A percentile compares a stretch with the other conserved stretches of the same genome.
Conservation (phyloP, 2,888 invertebrate species). For the Malacosoma neustria region DNA sequence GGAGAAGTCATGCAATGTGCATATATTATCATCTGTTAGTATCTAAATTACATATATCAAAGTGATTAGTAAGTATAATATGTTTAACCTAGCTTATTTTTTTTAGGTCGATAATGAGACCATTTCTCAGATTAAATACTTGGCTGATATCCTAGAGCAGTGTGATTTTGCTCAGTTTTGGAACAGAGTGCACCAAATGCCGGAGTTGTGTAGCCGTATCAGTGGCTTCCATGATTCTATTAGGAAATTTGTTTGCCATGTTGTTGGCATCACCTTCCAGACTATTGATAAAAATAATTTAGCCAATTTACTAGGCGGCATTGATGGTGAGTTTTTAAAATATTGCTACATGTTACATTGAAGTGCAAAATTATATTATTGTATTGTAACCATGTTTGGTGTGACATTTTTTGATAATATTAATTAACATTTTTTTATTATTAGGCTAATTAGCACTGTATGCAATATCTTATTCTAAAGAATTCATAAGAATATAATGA, state of each 20-base stretch:
- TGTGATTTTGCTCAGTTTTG: constrained; percentile 95
- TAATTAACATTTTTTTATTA: no score
- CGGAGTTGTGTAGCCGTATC: constrained; percentile 85
- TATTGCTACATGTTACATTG: no score
- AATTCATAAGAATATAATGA: no score
- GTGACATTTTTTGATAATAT: no score
- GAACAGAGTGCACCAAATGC: constrained; percentile 84
- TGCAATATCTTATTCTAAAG: no score
- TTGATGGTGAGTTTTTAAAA: constrained; percentile 88
- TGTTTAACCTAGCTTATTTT: no score
- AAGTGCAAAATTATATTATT: no score
- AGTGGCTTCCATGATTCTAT: constrained; percentile 96
- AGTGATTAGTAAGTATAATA: no score
- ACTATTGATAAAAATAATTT: constrained; percentile 89
- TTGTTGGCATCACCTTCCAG: constrained; percentile 97
- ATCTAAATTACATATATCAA: background rate
- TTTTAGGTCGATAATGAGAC: constrained; percentile 85
- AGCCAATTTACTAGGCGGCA: constrained; percentile 89
- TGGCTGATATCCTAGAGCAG: constrained; percentile 93
- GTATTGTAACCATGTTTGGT: no score
- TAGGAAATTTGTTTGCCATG: constrained; percentile 97
- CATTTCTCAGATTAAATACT: constrained; percentile 89
- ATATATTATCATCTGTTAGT: background rate
- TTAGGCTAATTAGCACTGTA: no score
- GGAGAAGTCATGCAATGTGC: background rate